Evolutionary conservation across 92 coral and sea anemone species (phyloP).

Genomic region (Palythoa caribaeorum): DNA sequence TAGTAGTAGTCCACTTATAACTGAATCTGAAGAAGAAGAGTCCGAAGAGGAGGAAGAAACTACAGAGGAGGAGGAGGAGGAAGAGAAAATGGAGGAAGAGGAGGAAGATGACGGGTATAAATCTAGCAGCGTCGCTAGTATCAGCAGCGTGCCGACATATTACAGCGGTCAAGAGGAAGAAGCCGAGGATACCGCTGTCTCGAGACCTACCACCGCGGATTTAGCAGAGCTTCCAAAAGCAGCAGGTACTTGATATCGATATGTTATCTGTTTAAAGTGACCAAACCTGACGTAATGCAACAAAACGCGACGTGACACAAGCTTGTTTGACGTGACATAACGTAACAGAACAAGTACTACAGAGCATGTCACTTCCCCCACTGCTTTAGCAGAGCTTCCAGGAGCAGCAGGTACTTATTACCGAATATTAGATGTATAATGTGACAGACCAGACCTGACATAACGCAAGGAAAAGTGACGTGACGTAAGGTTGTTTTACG

Average conservation of each 20-base stretch:
- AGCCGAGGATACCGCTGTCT: constrained; percentile 26
- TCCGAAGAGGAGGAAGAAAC: constrained; percentile 57
- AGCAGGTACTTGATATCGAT: background rate
- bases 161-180: constrained; percentile 62
- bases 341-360: no score
- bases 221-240: background rate
- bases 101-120: constrained; percentile 65
- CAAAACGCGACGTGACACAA: background rate
- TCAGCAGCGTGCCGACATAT: constrained; percentile 74
- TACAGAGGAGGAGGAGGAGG: constrained; percentile 47
- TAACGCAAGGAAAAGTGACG: no score
- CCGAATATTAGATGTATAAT: background rate
- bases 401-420: no score
- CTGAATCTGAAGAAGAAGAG: constrained; percentile 53
- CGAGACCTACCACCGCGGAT: constrained; percentile 33
- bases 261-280: background rate
- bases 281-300: no score
- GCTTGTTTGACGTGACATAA: background rate
- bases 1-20: constrained; percentile 12
- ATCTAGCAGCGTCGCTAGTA: constrained; percentile 74
- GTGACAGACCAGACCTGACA: no score
- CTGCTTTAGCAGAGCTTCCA: no score
- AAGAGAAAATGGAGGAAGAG: constrained; percentile 43
- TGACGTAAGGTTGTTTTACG: no score
- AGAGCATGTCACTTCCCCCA: no score